Base-by-base conservation (phyloP, 2,888 invertebrate species). In the Drosophila nr. medialis region DNA sequence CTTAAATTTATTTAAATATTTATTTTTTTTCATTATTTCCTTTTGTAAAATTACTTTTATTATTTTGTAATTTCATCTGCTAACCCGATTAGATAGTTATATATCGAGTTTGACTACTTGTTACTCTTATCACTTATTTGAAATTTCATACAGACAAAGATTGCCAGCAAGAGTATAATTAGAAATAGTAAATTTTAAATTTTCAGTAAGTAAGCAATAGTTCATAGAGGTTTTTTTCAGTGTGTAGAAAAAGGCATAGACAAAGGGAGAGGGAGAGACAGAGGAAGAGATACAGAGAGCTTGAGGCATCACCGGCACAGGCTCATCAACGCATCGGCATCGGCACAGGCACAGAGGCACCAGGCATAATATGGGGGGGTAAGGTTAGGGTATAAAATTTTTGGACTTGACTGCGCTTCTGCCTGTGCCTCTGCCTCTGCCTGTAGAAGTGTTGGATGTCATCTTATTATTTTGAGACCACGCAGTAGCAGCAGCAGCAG, bases 361-460 rank as follows among this genome's bases (percentile, higher is more conserved):
- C 60, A 53, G 42, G 67, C 72, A 76, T 42, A 40, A 56, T 56
- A 56, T 77, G 81, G 77, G 89, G 81, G 77, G 89, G 75, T 83
- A 77, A 75, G 77, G 77, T 73, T 75, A 67, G 70, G 70, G 78
- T 56, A 65, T 50, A 62, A 2, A 13, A 45, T 24, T 45, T 15
- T 45, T 68, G 74, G 60, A 62, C 72, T 66, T 67, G 68, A 42
- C 64, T 67, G 63, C 68, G 59, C 64, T 65, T 34, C 34, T 34
- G 53, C 42, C 56, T 56, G 60, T 60, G 86, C 89, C 10, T 29
- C 10, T 27, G 36, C 11, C 73, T 73, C 38, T 64, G 53, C 86
- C 89, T 36, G 55, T 91, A 92, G 92, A 93, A 93, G 93, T 93
- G 93, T 93, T 93, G 93, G 92, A 93, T 93, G 93, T 93, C 93